Conservation (phyloP, 2,797 vertebrate species). For the Octomys mimax region DNA sequence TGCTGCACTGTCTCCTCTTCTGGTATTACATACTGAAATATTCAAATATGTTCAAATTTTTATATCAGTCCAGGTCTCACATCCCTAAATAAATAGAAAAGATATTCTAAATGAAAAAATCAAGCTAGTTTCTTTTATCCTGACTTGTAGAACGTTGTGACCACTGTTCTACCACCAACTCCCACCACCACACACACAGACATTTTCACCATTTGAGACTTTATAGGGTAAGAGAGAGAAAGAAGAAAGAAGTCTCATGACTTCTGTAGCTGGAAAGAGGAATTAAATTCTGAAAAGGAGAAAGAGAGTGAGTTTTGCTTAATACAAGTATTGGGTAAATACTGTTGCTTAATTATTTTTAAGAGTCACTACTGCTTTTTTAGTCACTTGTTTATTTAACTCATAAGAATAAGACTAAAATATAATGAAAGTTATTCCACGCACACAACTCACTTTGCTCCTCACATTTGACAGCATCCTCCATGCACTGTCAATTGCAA, state of each 20-base stretch:
- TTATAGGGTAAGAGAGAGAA: not conserved
- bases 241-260: slow-evolving; percentile 17
- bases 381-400: not conserved
- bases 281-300: slow-evolving; percentile 67
- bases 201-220: slow-evolving; percentile 9
- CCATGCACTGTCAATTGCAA: not conserved
- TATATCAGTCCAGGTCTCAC: not conserved
- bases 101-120: slow-evolving; percentile 45
- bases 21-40: not conserved
- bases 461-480: not conserved
- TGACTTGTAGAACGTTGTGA: slow-evolving; percentile 44
- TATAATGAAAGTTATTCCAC: slow-evolving; percentile 48
- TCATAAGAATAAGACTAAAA: slow-evolving; percentile 40
- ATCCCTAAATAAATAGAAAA: slow-evolving; percentile 41
- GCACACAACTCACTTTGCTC: slow-evolving; percentile 37
- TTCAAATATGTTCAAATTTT: slow-evolving; percentile 39
- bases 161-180: not conserved
- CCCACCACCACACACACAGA: not conserved
- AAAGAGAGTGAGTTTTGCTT: slow-evolving; percentile 58
- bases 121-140: slow-evolving; percentile 38
- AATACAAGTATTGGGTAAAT: slow-evolving; percentile 68
- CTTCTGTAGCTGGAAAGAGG: slow-evolving; percentile 68
- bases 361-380: slow-evolving; percentile 18
- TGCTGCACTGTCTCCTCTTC: not conserved
- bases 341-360: slow-evolving; percentile 64